These are phyloP conservation scores for Phymanthus crucifer DNA, from an alignment of 92 coral and sea anemone species.

Conservation along the genomic window DNA sequence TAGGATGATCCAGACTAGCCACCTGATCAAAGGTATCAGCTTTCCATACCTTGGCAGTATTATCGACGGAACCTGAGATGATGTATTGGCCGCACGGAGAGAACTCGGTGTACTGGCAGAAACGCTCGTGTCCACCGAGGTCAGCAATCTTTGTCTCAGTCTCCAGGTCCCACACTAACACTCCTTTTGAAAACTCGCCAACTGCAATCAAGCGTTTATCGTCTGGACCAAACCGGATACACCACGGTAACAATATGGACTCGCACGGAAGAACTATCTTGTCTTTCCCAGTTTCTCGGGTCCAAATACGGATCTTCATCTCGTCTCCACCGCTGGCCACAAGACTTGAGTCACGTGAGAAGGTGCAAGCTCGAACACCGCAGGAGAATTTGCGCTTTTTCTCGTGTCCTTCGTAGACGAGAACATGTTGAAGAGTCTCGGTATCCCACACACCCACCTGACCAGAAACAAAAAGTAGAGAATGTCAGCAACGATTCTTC, in stretches of 20 bases:
- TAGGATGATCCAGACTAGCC: conserved; percentile 50
- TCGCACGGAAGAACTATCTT: conserved; percentile 52
- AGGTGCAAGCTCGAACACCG: conserved; percentile 65
- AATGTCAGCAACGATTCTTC: background rate
- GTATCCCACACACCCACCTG: conserved; percentile 60
- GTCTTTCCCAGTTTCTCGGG: conserved; percentile 58
- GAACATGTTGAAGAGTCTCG: conserved; percentile 36
- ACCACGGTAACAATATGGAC: conserved; percentile 55
- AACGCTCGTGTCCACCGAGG: conserved; percentile 54
- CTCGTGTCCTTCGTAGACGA: conserved; percentile 61
- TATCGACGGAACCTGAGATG: conserved; percentile 63
- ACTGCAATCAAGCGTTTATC: conserved; percentile 61
- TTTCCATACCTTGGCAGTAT: conserved; percentile 56
- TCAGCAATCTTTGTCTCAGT: conserved; percentile 35
- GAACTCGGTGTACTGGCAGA: conserved; percentile 68
- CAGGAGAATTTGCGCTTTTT: conserved; percentile 64
- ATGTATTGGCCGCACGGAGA: conserved; percentile 56
- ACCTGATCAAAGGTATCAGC: conserved; percentile 38
- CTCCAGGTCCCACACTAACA: conserved; percentile 60
- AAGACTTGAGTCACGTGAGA: conserved; percentile 53
- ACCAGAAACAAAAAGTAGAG: background rate
- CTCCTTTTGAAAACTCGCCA: conserved; percentile 63
- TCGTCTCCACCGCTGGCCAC: conserved; percentile 77
- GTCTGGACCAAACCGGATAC: conserved; percentile 54
- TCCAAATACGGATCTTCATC: conserved; percentile 64